Base-by-base conservation (phyloP, 2,797 vertebrate genomes). In the Picus viridis region DNA sequence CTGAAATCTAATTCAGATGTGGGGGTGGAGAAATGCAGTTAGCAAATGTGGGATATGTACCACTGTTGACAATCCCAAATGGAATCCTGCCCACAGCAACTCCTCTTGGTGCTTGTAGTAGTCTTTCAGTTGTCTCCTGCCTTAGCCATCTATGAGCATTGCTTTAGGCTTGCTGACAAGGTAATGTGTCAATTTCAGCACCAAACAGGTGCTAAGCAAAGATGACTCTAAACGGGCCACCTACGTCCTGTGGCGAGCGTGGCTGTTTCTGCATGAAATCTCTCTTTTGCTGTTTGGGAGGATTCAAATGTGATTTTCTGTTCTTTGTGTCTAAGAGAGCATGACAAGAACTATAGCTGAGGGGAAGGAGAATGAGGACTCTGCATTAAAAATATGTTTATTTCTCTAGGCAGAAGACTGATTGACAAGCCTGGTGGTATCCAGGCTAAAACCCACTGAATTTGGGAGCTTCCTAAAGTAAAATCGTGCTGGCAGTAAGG, bases 301-400 rank as follows among this genome's bases (percentile, higher is more conserved):
- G 51, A 94, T 88, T 96, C 89, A 84, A 51, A 88, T 80, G 43
- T 83, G 87, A 95, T 96, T 96, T 95, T 95, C 45, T 83, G 61
- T 24, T 47, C 78, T 93, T 84, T 83, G 15, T 92, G 51, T 77
- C 78, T 95, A 90, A 96, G 51, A 82, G 75, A 88, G 53, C 59
- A 62, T 80, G 96, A 96, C 94, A 95, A 59, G 89, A 95, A 83
- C 74, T 88, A 74, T 88, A 92, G 93, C 96, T 96, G 72, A 86
- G 58, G 92, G 95, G 95, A 95, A 96, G 91, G 96, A 91, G 92
- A 96, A 88, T 59, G 88, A 80, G 87, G 88, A 90, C 87, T 93
- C 53, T 71, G 77, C 64, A 88, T 71, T 86, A 71, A 88, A 96
- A 93, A 83, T 93, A 90, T 94, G 93, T 96, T 93, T 91, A 72